Percentiles rank a stretch among this genome's conserved stretches.
phyloP scores from a whole-genome alignment of 2,888 invertebrate genomes.

The Acrobasis repandana region DNA sequence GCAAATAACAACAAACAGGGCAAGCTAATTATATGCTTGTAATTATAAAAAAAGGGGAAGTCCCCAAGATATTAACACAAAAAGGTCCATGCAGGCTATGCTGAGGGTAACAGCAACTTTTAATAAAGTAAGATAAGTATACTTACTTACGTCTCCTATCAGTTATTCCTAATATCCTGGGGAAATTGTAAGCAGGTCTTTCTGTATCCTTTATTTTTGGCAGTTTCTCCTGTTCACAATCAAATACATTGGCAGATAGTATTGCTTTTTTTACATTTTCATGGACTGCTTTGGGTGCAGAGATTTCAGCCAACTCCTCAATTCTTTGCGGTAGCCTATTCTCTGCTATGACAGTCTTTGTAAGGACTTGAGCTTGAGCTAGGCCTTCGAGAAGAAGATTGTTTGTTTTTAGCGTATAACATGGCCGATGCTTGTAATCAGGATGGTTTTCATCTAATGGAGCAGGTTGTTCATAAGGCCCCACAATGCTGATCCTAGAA shows the following conservation, averaged over 20 bases:
- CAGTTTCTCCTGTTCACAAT: constrained; percentile 90
- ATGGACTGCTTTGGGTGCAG: constrained; percentile 79
- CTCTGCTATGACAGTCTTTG: constrained; percentile 87
- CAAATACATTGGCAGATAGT: constrained; percentile 86
- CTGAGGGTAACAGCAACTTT: no score
- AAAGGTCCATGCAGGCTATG: no score
- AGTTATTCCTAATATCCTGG: constrained; percentile 89
- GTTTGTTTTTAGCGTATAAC: constrained; percentile 82
- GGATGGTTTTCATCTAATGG: constrained; percentile 84
- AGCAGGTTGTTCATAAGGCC: constrained; percentile 61
- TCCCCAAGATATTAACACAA: no score
- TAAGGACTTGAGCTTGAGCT: constrained; percentile 90
- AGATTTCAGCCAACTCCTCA: constrained; percentile 73
- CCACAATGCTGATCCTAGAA: constrained; percentile 69
- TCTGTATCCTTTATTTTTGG: constrained; percentile 87
- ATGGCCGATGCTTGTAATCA: constrained; percentile 84
- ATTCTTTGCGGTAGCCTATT: constrained; percentile 84
- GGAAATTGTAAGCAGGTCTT: constrained; percentile 88
- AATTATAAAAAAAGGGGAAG: no score
- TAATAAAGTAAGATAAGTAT: no score
- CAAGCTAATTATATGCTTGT: no score
- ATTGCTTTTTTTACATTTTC: constrained; percentile 85
- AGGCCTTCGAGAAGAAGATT: constrained; percentile 88
- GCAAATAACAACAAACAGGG: no score
- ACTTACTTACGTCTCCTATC: constrained; percentile 87